Conservation (phyloP, 2,888 invertebrate species). For the Thyatira batis region DNA sequence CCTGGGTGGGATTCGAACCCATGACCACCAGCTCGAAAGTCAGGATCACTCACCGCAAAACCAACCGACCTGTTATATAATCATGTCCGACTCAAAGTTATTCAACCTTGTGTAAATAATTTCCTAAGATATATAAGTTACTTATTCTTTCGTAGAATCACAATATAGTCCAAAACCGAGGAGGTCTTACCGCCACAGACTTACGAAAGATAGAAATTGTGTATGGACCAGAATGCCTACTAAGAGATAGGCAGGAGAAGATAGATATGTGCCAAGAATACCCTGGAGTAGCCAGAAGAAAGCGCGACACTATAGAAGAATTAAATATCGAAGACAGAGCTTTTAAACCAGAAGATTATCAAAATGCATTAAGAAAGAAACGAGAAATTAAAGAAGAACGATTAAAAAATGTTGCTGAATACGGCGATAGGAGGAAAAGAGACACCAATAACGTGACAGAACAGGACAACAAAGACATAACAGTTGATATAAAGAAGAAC, state of each 20-base stretch:
- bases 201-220: slow-evolving; percentile 60
- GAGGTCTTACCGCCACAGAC: slow-evolving; percentile 47
- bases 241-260: slow-evolving; percentile 61
- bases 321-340: background rate
- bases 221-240: slow-evolving; percentile 59
- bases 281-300: slow-evolving; percentile 50
- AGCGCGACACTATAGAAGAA: slow-evolving; percentile 25
- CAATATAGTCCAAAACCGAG: slow-evolving; percentile 43
- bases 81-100: too few relatives aligned
- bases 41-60: too few relatives aligned
- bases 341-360: background rate
- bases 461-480: background rate
- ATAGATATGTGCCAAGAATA: slow-evolving; percentile 63
- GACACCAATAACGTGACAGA: background rate
- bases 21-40: too few relatives aligned
- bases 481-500: slow-evolving; percentile 18
- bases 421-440: background rate
- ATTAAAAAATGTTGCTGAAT: background rate
- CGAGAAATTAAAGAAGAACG: background rate
- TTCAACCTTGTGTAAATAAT: too few relatives aligned
- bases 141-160: slow-evolving; percentile 36
- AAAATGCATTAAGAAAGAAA: background rate
- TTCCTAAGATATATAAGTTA: too few relatives aligned
- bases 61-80: too few relatives aligned
- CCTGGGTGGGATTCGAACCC: too few relatives aligned